Evolutionary conservation across 2,888 invertebrate genomes (phyloP).

Genomic region (Patella pellucida): DNA sequence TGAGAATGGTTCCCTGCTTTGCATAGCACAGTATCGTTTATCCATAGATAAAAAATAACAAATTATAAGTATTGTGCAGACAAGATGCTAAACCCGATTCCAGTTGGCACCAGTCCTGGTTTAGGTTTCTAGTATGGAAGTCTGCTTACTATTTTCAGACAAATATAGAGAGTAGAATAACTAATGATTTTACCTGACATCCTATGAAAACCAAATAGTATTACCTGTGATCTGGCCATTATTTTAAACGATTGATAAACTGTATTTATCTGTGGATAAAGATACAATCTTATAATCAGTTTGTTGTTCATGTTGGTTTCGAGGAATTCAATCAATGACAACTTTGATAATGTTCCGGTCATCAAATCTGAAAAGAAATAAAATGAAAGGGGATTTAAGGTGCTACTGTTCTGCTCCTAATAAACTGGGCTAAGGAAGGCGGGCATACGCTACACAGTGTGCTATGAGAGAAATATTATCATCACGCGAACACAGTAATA

Average conservation of each 20-base stretch:
- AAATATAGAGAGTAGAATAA: background rate
- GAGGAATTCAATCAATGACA: background rate
- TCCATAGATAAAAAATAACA: background rate
- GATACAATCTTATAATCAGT: conserved; percentile 76
- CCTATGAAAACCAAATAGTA: background rate
- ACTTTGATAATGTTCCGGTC: no score
- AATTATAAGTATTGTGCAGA: background rate
- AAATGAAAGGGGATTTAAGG: no score
- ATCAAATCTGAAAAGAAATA: no score
- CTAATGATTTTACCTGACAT: no score
- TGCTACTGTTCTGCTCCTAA: no score
- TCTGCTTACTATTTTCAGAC: background rate
- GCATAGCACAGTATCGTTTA: no score
- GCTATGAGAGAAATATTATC: no score
- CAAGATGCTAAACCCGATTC: background rate
- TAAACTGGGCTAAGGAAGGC: no score
- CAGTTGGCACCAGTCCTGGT: background rate
- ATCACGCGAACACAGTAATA: no score
- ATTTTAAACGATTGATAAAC: conserved; percentile 80
- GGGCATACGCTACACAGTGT: no score
- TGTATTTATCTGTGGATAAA: conserved; percentile 74
- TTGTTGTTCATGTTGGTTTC: conserved; percentile 75
- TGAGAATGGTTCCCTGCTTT: no score
- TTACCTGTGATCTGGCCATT: conserved; percentile 56
- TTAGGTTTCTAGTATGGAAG: background rate